Percentiles rank a stretch among this genome's conserved stretches.
Conservation (phyloP, 2,113 vertebrate genomes). For the crab-eating macaque (Macaca fascicularis) region DNA sequence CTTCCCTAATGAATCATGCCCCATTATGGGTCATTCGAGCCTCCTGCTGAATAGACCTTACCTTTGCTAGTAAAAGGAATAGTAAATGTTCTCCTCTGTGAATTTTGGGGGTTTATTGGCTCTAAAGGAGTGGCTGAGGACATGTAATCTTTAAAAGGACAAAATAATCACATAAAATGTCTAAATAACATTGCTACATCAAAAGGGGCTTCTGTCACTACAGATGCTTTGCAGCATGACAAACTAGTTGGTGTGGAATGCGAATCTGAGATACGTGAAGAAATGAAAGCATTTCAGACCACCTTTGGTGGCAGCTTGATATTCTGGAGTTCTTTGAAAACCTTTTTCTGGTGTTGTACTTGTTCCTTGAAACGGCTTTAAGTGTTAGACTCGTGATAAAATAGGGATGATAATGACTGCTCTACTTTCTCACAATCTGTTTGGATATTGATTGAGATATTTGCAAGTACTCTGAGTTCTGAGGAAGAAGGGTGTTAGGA, state of each 20-base stretch:
- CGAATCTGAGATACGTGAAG: not conserved
- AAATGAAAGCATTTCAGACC: not conserved
- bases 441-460: slow-evolving; percentile 58
- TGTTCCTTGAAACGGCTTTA: slow-evolving; percentile 47
- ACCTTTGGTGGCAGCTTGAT: slow-evolving; percentile 37
- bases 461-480: slow-evolving; percentile 46
- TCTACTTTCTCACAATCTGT: slow-evolving; percentile 63
- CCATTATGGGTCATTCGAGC: slow-evolving; percentile 72
- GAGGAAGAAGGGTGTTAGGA: slow-evolving; percentile 38
- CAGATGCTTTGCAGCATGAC: not conserved
- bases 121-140: not conserved
- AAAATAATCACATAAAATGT: not conserved
- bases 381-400: slow-evolving; percentile 66
- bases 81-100: slow-evolving; percentile 38
- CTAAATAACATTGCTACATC: not conserved
- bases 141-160: slow-evolving; percentile 63
- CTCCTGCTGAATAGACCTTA: slow-evolving; percentile 79
- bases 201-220: not conserved
- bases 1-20: slow-evolving; percentile 68
- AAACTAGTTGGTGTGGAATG: not conserved
- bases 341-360: not conserved
- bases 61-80: slow-evolving; percentile 38
- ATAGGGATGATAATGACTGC: slow-evolving; percentile 53
- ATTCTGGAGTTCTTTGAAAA: not conserved
- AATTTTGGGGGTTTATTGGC: slow-evolving; percentile 13